A percentile compares a stretch with the other conserved stretches of the same genome.
These are phyloP conservation scores for Macrotus californicus DNA, from an alignment of 2,113 vertebrate genomes.

Conservation along the genomic window DNA sequence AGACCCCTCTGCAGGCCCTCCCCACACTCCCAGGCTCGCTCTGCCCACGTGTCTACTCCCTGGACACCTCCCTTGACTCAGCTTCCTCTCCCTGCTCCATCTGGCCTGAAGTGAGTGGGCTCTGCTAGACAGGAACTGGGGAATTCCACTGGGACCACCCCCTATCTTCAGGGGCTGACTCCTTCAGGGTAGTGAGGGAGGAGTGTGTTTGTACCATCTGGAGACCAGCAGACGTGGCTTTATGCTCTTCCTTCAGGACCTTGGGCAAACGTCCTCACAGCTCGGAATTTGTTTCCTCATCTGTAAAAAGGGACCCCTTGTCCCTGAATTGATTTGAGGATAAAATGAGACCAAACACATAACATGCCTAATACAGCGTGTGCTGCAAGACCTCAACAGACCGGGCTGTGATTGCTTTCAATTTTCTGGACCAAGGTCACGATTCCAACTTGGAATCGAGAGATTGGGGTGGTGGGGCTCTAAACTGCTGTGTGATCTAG, in stretches of 20 bases:
- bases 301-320: not conserved
- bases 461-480: not conserved
- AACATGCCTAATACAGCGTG: not conserved
- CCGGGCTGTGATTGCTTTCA: not conserved
- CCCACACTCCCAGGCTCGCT: not conserved
- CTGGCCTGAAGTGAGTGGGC: not conserved
- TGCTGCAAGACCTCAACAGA: not conserved
- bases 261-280: not conserved
- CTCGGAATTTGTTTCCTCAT: not conserved
- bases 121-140: not conserved
- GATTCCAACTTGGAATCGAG: not conserved
- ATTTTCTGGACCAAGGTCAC: not conserved
- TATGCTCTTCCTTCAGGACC: not conserved
- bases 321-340: not conserved
- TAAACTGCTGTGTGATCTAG: not conserved
- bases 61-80: not conserved
- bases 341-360: not conserved
- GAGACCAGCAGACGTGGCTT: not conserved
- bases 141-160: not conserved
- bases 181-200: not conserved
- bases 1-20: not conserved
- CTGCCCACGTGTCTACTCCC: not conserved
- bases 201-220: not conserved
- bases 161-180: not conserved
- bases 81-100: constrained; percentile 41